These are phyloP conservation scores for Isurus oxyrinchus DNA, from an alignment of 2,113 vertebrate genomes.

Conservation along the genomic window DNA sequence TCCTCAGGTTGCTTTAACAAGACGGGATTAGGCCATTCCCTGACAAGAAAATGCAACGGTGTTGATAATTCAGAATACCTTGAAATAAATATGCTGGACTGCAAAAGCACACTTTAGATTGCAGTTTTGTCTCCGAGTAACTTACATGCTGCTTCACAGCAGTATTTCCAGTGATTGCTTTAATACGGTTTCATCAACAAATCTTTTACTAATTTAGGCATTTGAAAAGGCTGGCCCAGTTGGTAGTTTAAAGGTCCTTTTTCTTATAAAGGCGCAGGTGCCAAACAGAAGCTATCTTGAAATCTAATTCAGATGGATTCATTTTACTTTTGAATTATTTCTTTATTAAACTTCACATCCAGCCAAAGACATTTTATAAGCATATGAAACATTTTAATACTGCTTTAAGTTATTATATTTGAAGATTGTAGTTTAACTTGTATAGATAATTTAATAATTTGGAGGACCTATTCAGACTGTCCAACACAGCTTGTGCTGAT, in stretches of 20 bases:
- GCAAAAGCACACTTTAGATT: not conserved
- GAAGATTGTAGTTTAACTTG: not conserved
- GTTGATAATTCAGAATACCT: not conserved
- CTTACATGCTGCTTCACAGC: not conserved
- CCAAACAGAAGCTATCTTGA: not conserved
- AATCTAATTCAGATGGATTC: not conserved
- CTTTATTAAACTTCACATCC: not conserved
- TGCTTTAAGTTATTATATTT: not conserved
- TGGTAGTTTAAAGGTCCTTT: not conserved
- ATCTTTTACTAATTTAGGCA: not conserved
- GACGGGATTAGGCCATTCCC: constrained; percentile 87
- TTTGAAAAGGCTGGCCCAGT: not conserved
- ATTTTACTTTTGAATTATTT: not conserved
- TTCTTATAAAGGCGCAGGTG: not conserved
- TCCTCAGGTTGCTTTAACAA: constrained; percentile 80
- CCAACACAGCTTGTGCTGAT: not conserved
- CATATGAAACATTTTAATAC: not conserved
- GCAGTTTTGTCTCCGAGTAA: not conserved
- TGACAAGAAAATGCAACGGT: constrained; percentile 56
- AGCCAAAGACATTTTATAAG: not conserved
- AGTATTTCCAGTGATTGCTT: not conserved
- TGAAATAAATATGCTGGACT: not conserved
- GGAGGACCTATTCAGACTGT: not conserved
- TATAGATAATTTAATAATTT: not conserved
- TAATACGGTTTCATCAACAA: not conserved